These are phyloP conservation scores for Ichneumoninae sp. DNA, from an alignment of 2,888 invertebrate species.

Conservation along the genomic window DNA sequence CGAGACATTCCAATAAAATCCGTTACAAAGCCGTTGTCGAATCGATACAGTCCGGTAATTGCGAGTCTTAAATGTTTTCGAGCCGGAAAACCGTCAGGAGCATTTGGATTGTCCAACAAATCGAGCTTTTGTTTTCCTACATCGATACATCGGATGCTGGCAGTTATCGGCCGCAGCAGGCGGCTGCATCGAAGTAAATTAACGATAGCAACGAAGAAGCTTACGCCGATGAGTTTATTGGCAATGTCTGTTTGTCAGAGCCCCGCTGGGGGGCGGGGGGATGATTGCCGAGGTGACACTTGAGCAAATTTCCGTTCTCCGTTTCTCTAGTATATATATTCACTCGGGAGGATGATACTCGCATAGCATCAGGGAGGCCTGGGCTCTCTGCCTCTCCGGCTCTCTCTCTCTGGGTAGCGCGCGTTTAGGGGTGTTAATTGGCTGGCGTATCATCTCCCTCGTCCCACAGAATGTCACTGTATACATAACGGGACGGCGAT, in stretches of 20 bases:
- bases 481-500: slow-evolving; percentile 74
- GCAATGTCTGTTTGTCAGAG: slow-evolving; percentile 51
- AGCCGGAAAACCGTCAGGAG: not conserved
- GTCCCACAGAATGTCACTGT: slow-evolving; percentile 76
- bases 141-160: not conserved
- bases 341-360: slow-evolving; percentile 57
- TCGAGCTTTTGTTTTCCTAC: slow-evolving; percentile 15
- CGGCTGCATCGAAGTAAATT: not conserved
- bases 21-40: not conserved
- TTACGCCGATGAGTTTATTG: slow-evolving; percentile 35
- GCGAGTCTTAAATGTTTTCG: slow-evolving; percentile 2
- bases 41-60: not conserved
- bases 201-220: slow-evolving; percentile 37
- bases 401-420: slow-evolving; percentile 71
- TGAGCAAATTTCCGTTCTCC: slow-evolving; percentile 65
- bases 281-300: slow-evolving; percentile 54
- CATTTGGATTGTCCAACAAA: slow-evolving; percentile 3
- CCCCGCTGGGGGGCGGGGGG: not conserved
- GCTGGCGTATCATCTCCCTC: slow-evolving; percentile 80
- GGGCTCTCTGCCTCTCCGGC: slow-evolving; percentile 6
- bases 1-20: not conserved
- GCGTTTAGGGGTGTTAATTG: slow-evolving; percentile 82
- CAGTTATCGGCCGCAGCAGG: slow-evolving; percentile 12
- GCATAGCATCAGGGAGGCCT: slow-evolving; percentile 52
- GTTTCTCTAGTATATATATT: slow-evolving; percentile 53